Evolutionary conservation across 2,113 vertebrate species (phyloP).

Genomic region (Ictalurus punctatus): DNA sequence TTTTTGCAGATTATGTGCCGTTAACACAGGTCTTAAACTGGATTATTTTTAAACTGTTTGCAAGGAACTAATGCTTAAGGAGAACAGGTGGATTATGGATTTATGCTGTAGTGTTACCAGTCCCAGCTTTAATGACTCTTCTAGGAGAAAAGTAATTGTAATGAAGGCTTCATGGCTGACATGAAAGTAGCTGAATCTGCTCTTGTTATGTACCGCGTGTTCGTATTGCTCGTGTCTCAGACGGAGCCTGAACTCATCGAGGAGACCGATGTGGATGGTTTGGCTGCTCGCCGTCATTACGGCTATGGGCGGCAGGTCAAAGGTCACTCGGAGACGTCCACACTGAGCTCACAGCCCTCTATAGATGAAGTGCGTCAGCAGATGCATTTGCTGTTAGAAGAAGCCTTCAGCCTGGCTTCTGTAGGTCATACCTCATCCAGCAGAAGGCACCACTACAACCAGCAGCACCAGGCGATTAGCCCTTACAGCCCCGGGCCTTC

Average conservation of each 20-base stretch:
- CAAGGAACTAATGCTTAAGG: not conserved
- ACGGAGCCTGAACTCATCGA: constrained; percentile 96
- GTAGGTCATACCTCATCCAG: constrained; percentile 85
- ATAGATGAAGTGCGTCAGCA: constrained; percentile 97
- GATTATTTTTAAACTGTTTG: not conserved
- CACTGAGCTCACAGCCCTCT: constrained; percentile 97
- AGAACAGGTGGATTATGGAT: not conserved
- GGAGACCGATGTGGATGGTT: constrained; percentile 91
- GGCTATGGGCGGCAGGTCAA: constrained; percentile 82
- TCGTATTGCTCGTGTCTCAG: constrained; percentile 68
- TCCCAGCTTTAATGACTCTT: not conserved
- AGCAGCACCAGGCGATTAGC: constrained; percentile 64
- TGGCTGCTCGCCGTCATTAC: constrained; percentile 77
- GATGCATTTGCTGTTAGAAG: constrained; percentile 97
- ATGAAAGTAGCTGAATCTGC: not conserved
- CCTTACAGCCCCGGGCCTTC: constrained; percentile 81
- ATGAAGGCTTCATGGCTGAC: not conserved
- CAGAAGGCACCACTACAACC: constrained; percentile 71
- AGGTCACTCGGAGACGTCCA: constrained; percentile 96
- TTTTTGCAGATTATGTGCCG: not conserved
- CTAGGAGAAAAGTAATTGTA: too few species aligned
- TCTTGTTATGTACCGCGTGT: not conserved
- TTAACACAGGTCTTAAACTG: not conserved
- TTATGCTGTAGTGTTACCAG: not conserved
- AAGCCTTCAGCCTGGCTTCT: constrained; percentile 96